Evolutionary conservation across 2,113 vertebrate species (phyloP), one percentile per base, ranked within the genome.

Genomic region (Malaclemys terrapin): DNA sequence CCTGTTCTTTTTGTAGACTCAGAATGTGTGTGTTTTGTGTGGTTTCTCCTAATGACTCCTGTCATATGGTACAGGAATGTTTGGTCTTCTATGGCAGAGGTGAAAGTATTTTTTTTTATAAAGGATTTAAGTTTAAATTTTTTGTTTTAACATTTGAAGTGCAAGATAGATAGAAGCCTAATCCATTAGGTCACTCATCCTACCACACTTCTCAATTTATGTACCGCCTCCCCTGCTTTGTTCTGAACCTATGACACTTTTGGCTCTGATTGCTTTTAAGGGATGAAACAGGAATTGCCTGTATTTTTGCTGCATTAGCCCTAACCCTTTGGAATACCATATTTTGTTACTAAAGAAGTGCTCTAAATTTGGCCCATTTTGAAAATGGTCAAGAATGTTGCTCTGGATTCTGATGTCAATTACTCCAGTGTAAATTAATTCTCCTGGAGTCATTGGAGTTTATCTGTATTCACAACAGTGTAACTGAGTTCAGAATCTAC

Each of bases 391-490:
- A 22, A 45, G 81, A 84, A 1, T 0, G 12, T 31, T 52, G 10
- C 9, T 85, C 4, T 20, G 50, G 5, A 56, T 35, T 88, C 0
- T n/a, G 7, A 1, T 62, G 85, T 62, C 24, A 20, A 1, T 0
- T 89, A 87, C 49, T 11, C 12, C 81, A 27, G 2, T 17, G 8
- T 27, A 10, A 4, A 2, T 5, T 49, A 42, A 1, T 45, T 69
- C 75, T 59, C 10, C 2, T 52, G 31, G 59, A 56, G 82, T 76
- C 80, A n/a, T 8, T 4, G 11, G 49, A 31, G 29, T 42, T 35
- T 0, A 81, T 52, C 14, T 82, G n/a, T 57, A 69, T 82, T 87
- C 59, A 1, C 24, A 35, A 0, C 50, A 0, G 0, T 31, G 2
- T 82, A 53, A 47, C 8, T 56, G 31, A 52, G 0, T 50, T 83